Percentiles rank a stretch among this genome's conserved stretches.
These are phyloP conservation scores for Pandemis heparana DNA, from an alignment of 2,888 invertebrate genomes.

Conservation along the genomic window DNA sequence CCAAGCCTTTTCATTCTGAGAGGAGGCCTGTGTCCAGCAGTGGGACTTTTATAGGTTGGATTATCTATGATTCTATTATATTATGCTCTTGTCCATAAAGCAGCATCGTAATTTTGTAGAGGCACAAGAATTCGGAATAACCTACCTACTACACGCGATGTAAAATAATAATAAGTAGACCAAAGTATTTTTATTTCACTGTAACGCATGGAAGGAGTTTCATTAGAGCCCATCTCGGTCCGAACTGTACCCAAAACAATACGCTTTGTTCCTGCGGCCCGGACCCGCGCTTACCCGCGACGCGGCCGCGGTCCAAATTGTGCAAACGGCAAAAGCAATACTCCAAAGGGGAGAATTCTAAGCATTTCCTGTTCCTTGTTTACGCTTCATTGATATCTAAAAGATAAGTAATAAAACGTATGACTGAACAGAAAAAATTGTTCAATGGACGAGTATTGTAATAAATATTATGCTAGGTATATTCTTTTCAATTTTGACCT, in stretches of 20 bases:
- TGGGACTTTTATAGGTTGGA: too few relatives aligned
- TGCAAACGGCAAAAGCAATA: neutral
- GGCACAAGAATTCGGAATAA: too few relatives aligned
- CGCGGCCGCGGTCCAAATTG: constrained; percentile 2
- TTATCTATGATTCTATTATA: too few relatives aligned
- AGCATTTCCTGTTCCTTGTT: neutral
- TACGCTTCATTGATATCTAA: neutral
- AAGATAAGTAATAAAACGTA: neutral
- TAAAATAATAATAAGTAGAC: neutral
- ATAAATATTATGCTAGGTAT: too few relatives aligned
- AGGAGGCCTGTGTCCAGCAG: too few relatives aligned
- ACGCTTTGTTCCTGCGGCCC: constrained; percentile 22
- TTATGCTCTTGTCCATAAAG: too few relatives aligned
- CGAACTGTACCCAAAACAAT: constrained; percentile 33
- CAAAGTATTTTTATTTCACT: constrained; percentile 27
- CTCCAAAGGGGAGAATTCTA: constrained; percentile 6
- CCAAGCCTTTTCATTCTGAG: too few relatives aligned
- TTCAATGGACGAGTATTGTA: too few relatives aligned
- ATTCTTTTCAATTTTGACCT: too few relatives aligned
- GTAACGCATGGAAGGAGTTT: constrained; percentile 28
- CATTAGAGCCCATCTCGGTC: constrained; percentile 29
- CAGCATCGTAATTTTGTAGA: too few relatives aligned
- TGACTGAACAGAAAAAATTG: neutral
- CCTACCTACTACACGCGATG: too few relatives aligned
- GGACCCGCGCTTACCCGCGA: constrained; percentile 3